Base-by-base conservation (phyloP, 1,140 invertebrate species). In the Trichonephila clavipes region DNA sequence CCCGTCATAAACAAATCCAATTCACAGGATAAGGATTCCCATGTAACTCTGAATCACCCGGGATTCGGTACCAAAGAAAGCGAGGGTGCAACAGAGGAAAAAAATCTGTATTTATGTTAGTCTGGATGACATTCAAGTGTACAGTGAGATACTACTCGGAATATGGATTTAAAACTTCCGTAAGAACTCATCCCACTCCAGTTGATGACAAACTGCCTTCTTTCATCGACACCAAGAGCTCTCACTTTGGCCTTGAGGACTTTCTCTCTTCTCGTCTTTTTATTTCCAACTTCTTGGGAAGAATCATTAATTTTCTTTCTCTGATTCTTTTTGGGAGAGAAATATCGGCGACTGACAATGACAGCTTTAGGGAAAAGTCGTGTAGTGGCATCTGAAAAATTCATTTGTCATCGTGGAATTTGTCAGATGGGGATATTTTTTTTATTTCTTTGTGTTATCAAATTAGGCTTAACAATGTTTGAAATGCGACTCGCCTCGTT, bases 111-210 rank as follows among this genome's bases (percentile, higher is more conserved):
- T 82, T 90, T 90, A 90, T 90, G 89, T 82, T 61, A 24, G n/a
- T 72, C 62, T 10, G 34, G 34, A 24, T 72, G 51, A 77, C 66
- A 72, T 77, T 59, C 19, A 90, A 81, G 89, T 58, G 88, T 40
- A 4, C 24, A n/a, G 64, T 66, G 44, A 89, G 59, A 77, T 90
- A 44, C n/a, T 72, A 77, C 72, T 90, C 89, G 14, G 24, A 62
- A 82, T 81, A 77, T 85, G 21, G 77, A 85, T 81, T 92, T 85
- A 92, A 85, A 85, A 92, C 90, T 92, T 92, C 90, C 90, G 90
- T 85, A 92, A 92, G 69, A 61, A 18, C 72, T 81, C 58, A 18
- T 90, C 89, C 89, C 51, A 89, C 72, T 82, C 5, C 24, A 18
- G 90, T 62, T 89, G 90, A 58, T 69, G 77, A 92, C 77, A 92